Conservation (phyloP, 2,113 vertebrate genomes). For the Passer domesticus region DNA sequence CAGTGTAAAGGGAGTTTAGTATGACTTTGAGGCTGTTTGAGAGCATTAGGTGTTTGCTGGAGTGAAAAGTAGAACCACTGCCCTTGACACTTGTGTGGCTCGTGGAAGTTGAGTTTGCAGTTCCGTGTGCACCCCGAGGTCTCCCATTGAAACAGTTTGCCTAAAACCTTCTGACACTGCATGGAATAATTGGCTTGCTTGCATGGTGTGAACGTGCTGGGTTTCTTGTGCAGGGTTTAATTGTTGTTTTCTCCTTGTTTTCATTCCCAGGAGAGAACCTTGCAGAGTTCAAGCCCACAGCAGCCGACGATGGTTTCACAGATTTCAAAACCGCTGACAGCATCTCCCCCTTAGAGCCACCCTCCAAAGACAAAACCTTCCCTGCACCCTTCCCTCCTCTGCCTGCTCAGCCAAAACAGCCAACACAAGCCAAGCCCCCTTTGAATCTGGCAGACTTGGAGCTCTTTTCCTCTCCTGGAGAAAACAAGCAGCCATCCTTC, state of each 20-base stretch:
- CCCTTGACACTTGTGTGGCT: background rate
- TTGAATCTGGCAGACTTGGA: slow-evolving; percentile 91
- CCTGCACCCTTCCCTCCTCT: slow-evolving; percentile 82
- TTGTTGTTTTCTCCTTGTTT: background rate
- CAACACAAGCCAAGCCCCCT: slow-evolving; percentile 81
- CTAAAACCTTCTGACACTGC: background rate
- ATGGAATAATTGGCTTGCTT: background rate
- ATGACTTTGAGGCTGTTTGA: background rate
- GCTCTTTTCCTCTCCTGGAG: slow-evolving; percentile 83
- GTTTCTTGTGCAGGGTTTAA: background rate
- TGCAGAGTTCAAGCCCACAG: slow-evolving; percentile 89
- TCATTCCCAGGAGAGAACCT: slow-evolving; percentile 86
- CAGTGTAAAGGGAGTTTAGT: background rate
- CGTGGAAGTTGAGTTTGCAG: background rate
- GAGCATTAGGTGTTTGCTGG: background rate
- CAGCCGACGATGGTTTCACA: slow-evolving; percentile 91
- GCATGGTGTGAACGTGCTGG: background rate
- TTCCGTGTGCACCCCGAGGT: background rate
- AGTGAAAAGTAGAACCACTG: background rate
- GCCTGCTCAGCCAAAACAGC: slow-evolving; percentile 82
- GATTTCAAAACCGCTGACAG: slow-evolving; percentile 98
- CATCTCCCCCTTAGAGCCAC: slow-evolving; percentile 89
- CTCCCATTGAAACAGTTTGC: background rate
- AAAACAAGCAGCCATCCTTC: slow-evolving; percentile 67
- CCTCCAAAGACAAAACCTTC: slow-evolving; percentile 85